A percentile compares a stretch with the other conserved stretches of the same genome.
Conservation (phyloP, 2,888 invertebrate species). For the Phalangium opilio region DNA sequence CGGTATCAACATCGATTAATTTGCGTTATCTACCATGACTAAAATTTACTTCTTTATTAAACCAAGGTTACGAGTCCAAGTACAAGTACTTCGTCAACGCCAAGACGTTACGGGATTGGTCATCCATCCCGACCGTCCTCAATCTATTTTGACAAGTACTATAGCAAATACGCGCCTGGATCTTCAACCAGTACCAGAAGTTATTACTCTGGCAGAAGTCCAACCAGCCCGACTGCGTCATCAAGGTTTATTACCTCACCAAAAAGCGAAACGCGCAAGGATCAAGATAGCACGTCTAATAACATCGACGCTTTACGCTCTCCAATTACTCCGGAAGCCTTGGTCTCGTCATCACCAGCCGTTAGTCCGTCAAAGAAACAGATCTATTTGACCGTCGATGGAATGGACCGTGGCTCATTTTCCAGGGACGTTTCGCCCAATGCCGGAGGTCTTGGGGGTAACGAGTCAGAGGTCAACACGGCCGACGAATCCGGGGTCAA, state of each 20-base stretch:
- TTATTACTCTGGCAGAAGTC: background rate
- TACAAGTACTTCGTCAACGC: too few species aligned
- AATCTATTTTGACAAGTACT: background rate
- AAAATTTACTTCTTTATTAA: too few species aligned
- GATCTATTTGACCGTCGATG: background rate
- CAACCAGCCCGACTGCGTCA: background rate
- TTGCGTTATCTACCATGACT: too few species aligned
- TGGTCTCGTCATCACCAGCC: background rate
- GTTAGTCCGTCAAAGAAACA: background rate
- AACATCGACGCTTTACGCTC: too few species aligned
- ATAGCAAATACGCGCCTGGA: background rate
- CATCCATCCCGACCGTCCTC: background rate
- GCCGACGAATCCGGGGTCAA: slow-evolving; percentile 34
- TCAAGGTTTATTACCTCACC: too few species aligned
- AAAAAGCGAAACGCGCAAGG: background rate
- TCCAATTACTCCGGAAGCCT: background rate
- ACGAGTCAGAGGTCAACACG: slow-evolving; percentile 1
- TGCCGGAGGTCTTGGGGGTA: slow-evolving; percentile 1
- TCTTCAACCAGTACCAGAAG: too few species aligned
- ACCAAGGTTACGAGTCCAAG: too few species aligned
- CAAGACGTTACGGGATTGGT: too few species aligned
- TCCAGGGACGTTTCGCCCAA: slow-evolving; percentile 16
- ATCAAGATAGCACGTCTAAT: too few species aligned
- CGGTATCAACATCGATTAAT: too few species aligned
- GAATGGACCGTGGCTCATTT: slow-evolving; percentile 9